Conservation (phyloP, 2,113 vertebrate genomes). For the Heliornis fulica region DNA sequence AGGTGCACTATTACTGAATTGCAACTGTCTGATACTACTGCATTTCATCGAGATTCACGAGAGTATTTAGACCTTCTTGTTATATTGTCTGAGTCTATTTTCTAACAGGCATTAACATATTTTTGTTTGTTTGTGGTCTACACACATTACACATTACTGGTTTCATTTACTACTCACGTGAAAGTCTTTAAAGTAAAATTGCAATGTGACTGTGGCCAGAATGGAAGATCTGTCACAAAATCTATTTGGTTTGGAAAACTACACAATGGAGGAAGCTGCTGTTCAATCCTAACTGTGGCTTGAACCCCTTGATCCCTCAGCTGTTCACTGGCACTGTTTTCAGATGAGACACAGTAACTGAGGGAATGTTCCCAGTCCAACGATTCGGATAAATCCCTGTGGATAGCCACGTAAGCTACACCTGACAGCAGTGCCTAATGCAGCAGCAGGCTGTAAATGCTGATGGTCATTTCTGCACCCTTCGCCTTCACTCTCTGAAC, state of each 20-base stretch:
- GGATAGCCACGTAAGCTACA: not conserved
- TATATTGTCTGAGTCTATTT: not conserved
- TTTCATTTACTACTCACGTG: not conserved
- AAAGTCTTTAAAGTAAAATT: not conserved
- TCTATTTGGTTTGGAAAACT: not conserved
- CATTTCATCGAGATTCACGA: not conserved
- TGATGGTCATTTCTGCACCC: not conserved
- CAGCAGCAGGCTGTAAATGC: not conserved
- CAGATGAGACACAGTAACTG: not conserved
- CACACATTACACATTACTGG: not conserved
- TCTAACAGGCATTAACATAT: not conserved
- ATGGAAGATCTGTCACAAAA: not conserved
- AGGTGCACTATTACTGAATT: not conserved
- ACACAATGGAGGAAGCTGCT: not conserved
- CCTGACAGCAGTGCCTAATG: not conserved
- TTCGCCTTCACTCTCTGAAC: not conserved
- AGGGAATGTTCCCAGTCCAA: not conserved
- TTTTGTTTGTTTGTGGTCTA: not conserved
- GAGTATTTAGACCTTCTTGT: not conserved
- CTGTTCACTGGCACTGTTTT: not conserved
- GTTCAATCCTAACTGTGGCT: not conserved
- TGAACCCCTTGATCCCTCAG: rapidly evolving
- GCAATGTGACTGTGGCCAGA: not conserved
- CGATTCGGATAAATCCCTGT: not conserved
- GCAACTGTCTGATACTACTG: not conserved